Base-by-base conservation (phyloP, 2,888 invertebrate genomes). In the Trisateles emortualis region DNA sequence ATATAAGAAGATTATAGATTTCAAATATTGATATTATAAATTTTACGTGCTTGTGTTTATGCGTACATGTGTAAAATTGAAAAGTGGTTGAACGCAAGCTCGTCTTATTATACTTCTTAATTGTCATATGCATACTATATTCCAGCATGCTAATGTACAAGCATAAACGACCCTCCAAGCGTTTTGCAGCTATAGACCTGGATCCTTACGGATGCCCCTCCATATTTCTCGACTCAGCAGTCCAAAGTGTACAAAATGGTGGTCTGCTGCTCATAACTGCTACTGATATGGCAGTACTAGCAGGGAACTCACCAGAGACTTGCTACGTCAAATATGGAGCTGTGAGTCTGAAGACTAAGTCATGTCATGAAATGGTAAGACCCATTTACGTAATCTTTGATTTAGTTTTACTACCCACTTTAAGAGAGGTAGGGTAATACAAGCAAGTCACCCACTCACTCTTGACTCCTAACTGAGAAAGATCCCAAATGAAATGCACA, bases 131-230 rank as follows among this genome's bases (percentile, higher is more conserved):
- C 33, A 26, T 45, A 8, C 45, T 52, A 22, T 44, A 10, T 88
- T 92, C 10, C 84, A 98, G 98, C 68, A 95, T 96, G 87, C 79
- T 98, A 1, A 98, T 99, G 98, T 97, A 98, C 76, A 93, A 95
- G 68, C 95, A 96, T 72, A 95, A 96, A 44, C 91, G 92, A 14
- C 89, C 93, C 16, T 78, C 88, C 1, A 94, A 96, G 48, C 94
- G 96, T 32, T 99, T 98, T 83, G 95, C 98, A 76, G 97, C 96
- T 0, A 95, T 99, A 45, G 99, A 99, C 86, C 88, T 99, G 52
- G 99, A 99, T 90, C 99, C 99, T 0, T 99, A 99, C 68, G 99
- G 99, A 1, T 98, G 98, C 73, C 98, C 99, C 0, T 96, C 97
- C 0, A 95, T 95, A 33, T 99, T 99, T 88, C 93, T 99, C 0